Base-by-base conservation (phyloP, 2,888 invertebrate genomes). In the Caenorhabditis sp. region DNA sequence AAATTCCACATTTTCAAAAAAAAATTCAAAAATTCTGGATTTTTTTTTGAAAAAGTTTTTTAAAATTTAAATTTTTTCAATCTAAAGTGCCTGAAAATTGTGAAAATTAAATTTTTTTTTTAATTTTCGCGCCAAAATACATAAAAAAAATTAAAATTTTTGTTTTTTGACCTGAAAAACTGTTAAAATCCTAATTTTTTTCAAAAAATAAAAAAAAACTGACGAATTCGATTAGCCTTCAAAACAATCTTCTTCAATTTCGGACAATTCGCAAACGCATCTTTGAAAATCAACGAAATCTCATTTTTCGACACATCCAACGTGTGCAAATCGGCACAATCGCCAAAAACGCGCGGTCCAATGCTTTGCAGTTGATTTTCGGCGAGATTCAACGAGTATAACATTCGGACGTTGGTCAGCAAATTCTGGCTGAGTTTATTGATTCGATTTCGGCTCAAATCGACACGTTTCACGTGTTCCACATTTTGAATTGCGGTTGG, bases 291-390 rank as follows among this genome's bases (percentile, higher is more conserved):
- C 8, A 77, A 57, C 5, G 78, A 74, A 54, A 85, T 77, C 14
- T 73, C 69, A 64, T 86, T 86, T 53, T 68, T 63, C 50, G 77
- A 76, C 17, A 86, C 65, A 27, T 81, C 78, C 17, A 86, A 66
- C 14, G 66, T 73, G 6, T 76, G 67, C 8, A 86, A 76, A 57
- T 81, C 78, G 1, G 73, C 49, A 57, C 81, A 80, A 62, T 83
- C 84, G 14, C 83, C 75, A 68, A 86, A 84, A 17, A 84, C 81
- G 68, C 81, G 80, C n/a, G 79, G 79, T 3, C 81, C 77, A 54
- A 81, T 77, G 50, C 71, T 74, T 27, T 77, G 74, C 37, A 85
- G 58, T 31, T 73, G 69, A 65, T 85, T 85, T 50, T 77, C 51
- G 57, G 77, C 74, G 53, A 85, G 65, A 65, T 83, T 78, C 14